Conservation (phyloP, 1,140 invertebrate genomes). For the Antheraea pernyi region DNA sequence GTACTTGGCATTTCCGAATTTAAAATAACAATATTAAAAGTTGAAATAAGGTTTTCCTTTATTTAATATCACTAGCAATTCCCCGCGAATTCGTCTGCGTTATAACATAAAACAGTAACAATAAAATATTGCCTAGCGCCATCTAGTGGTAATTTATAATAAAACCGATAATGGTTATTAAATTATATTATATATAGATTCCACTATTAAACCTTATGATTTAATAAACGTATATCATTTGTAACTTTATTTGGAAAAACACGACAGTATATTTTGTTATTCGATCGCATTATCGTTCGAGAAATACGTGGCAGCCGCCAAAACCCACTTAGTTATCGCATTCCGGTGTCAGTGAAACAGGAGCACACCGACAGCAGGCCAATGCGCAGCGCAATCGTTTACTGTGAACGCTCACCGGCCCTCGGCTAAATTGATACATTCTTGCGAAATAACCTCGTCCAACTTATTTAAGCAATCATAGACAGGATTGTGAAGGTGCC, state of each 20-base stretch:
- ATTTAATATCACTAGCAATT: too few species aligned
- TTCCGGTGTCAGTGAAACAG: slow-evolving; percentile 61
- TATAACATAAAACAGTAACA: too few species aligned
- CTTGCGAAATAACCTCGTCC: slow-evolving; percentile 73
- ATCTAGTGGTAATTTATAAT: too few species aligned
- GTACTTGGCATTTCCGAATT: too few species aligned
- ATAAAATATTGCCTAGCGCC: too few species aligned
- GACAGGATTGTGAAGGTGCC: slow-evolving; percentile 37
- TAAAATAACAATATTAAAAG: too few species aligned
- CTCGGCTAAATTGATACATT: slow-evolving; percentile 71
- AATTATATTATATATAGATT: too few species aligned
- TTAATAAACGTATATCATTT: too few species aligned
- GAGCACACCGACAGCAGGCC: slow-evolving; percentile 44
- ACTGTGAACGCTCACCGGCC: slow-evolving; percentile 53
- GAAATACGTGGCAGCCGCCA: slow-evolving; percentile 42
- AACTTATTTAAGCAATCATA: slow-evolving; percentile 69
- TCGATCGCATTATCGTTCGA: slow-evolving; percentile 8
- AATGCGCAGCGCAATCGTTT: slow-evolving; percentile 42
- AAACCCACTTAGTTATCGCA: slow-evolving; percentile 64
- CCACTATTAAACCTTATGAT: too few species aligned
- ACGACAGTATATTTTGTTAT: slow-evolving; percentile 2
- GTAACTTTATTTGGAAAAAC: not conserved
- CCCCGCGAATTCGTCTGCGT: too few species aligned
- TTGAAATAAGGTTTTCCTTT: too few species aligned
- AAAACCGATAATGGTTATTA: too few species aligned